Percentiles rank a stretch among this genome's conserved stretches.
Evolutionary conservation across 2,113 vertebrate genomes (phyloP).

Genomic region (Nibea albiflora): DNA sequence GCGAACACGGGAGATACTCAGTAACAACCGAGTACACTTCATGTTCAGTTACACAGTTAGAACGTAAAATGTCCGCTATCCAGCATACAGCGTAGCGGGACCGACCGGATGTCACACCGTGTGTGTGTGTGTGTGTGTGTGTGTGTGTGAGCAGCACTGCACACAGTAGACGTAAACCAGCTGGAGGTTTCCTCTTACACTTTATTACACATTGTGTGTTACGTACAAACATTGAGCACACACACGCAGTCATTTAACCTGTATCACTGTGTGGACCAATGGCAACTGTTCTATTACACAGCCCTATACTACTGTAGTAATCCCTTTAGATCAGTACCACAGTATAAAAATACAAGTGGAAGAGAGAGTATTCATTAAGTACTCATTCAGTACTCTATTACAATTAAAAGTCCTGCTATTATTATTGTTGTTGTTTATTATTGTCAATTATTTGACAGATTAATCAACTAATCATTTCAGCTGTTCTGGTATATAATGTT

Average conservation of each 20-base stretch:
- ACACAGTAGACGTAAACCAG: background rate
- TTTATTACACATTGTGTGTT: background rate
- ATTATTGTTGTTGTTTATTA: background rate
- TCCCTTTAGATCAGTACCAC: too few relatives aligned
- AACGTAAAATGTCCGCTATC: background rate
- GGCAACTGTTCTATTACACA: background rate
- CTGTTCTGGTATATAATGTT: too few relatives aligned
- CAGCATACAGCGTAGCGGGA: too few relatives aligned
- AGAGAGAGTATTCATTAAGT: too few relatives aligned
- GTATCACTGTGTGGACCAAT: too few relatives aligned
- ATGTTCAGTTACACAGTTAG: background rate
- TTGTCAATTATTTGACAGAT: background rate
- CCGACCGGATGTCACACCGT: background rate
- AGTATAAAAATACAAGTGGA: too few relatives aligned
- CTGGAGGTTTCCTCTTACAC: slow-evolving; percentile 8
- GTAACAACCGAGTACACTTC: background rate
- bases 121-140: background rate
- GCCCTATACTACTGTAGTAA: background rate
- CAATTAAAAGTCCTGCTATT: background rate
- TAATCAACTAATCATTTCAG: too few relatives aligned
- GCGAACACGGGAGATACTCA: background rate
- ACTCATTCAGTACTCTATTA: too few relatives aligned
- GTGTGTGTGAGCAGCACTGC: background rate
- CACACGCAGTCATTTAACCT: background rate
- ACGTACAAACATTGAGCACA: too few relatives aligned